phyloP scores from a whole-genome alignment of 2,113 vertebrate genomes.

The Helogale parvula region DNA sequence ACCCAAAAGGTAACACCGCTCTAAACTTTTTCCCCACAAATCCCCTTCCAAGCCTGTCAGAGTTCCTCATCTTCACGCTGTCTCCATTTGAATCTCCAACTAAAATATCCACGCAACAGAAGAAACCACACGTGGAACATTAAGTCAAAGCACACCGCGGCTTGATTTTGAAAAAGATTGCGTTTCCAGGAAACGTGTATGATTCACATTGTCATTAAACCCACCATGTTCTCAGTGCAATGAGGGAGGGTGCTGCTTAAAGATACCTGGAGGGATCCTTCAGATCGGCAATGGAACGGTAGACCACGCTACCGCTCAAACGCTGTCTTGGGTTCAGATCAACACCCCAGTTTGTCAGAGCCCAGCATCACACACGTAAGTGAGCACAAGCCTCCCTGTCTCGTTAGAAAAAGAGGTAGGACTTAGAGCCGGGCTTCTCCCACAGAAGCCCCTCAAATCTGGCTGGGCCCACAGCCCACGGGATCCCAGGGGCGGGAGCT shows the following conservation, averaged over 20 bases:
- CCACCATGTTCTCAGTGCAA: background rate
- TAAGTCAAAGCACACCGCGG: background rate
- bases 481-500: accelerated
- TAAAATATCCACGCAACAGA: background rate
- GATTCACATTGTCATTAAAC: background rate
- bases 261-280: too few relatives aligned
- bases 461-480: background rate
- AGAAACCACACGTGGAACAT: background rate
- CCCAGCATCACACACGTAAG: background rate
- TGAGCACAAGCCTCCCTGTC: background rate
- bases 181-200: background rate
- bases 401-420: background rate
- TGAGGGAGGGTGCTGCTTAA: background rate
- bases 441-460: background rate
- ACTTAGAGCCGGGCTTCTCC: background rate
- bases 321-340: background rate
- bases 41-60: background rate
- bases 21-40: background rate
- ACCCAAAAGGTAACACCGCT: background rate
- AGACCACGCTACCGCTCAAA: accelerated
- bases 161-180: background rate
- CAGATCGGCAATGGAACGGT: background rate
- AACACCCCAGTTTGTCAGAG: background rate
- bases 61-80: background rate
- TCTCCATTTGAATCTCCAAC: background rate